A percentile compares a stretch with the other conserved stretches of the same genome.
Evolutionary conservation across 2,113 vertebrate genomes (phyloP).

Genomic region (Acrocephalus arundinaceus): DNA sequence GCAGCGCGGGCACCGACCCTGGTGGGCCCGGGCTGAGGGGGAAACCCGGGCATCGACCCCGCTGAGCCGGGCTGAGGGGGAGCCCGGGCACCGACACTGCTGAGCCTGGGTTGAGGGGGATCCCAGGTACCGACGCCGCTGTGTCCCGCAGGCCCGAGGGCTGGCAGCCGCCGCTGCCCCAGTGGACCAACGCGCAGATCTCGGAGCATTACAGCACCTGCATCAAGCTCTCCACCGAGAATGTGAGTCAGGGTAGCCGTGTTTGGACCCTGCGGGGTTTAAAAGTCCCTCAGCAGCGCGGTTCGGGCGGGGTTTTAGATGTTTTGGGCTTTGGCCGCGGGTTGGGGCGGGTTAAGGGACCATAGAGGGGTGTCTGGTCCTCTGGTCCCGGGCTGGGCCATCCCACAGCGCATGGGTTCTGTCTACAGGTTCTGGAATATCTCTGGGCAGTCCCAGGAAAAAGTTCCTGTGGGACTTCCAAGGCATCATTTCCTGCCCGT

Average conservation of each 20-base stretch:
- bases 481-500: background rate
- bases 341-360: too few species aligned
- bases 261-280: accelerated
- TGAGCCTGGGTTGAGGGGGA: too few species aligned
- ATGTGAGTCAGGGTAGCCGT: constrained; percentile 77
- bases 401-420: background rate
- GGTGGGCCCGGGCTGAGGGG: too few species aligned
- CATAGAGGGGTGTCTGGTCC: accelerated
- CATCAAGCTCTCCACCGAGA: constrained; percentile 93
- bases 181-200: constrained; percentile 87
- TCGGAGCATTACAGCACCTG: constrained; percentile 94
- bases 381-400: too few species aligned
- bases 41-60: too few species aligned
- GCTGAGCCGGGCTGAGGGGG: too few species aligned
- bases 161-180: constrained; percentile 63
- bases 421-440: background rate
- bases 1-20: too few species aligned
- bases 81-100: background rate
- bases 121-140: too few species aligned
- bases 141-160: constrained; percentile 42
- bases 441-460: too few species aligned
- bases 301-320: background rate
- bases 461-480: background rate
- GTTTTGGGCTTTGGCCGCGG: accelerated
- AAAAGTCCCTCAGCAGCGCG: too few species aligned